phyloP scores from a whole-genome alignment of 2,797 vertebrate genomes.

The Natrix natrix region DNA sequence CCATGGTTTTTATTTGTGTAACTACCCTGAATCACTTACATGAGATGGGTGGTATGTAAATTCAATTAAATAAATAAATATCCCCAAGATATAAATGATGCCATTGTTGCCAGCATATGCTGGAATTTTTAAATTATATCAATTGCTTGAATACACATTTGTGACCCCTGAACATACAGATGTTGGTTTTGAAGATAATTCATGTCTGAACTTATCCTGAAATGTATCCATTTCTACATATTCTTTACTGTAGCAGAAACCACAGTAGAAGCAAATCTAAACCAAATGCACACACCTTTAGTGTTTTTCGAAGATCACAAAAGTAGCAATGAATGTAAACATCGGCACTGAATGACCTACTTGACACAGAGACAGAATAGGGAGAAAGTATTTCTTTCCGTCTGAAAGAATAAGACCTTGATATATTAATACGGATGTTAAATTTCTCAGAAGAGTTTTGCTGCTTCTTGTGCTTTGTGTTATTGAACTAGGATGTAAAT shows the following conservation, averaged over 20 bases:
- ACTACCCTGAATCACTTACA: neutral
- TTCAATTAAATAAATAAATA: neutral
- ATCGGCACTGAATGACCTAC: constrained; percentile 56
- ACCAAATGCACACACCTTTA: constrained; percentile 40
- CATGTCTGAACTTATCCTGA: neutral
- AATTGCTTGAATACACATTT: neutral
- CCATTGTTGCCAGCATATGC: neutral
- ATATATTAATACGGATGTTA: constrained; percentile 59
- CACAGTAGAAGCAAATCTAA: constrained; percentile 42
- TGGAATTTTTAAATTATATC: neutral
- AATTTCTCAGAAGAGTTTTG: constrained; percentile 59
- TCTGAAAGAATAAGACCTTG: constrained; percentile 52
- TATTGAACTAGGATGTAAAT: constrained; percentile 58
- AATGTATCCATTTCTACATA: constrained; percentile 42
- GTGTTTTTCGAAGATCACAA: constrained; percentile 55
- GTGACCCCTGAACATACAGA: neutral
- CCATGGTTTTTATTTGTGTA: neutral
- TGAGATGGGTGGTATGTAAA: neutral
- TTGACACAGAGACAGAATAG: constrained; percentile 45
- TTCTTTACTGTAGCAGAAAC: neutral
- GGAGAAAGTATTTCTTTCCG: constrained; percentile 56
- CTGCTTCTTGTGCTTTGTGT: constrained; percentile 60
- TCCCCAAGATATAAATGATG: neutral
- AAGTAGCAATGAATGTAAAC: constrained; percentile 44
- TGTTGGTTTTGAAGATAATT: neutral